phyloP scores from a whole-genome alignment of 2,888 invertebrate species.

The Uropetala carovei region DNA sequence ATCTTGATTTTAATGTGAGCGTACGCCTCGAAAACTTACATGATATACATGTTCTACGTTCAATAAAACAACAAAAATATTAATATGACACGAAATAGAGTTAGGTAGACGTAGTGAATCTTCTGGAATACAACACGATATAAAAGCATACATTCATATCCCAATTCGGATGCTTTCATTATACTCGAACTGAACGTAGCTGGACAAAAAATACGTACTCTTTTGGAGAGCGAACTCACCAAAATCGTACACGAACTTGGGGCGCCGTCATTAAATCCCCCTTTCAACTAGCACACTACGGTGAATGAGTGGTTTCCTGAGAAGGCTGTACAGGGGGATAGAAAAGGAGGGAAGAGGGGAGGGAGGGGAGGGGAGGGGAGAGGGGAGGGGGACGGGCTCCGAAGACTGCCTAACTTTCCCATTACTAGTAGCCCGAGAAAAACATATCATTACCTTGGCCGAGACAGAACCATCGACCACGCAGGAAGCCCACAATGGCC shows the following conservation, averaged over 20 bases:
- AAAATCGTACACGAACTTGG: not conserved
- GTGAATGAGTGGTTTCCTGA: not conserved
- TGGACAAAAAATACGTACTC: too few relatives aligned
- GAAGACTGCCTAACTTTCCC: slow-evolving; percentile 49
- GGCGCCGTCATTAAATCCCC: not conserved
- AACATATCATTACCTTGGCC: slow-evolving; percentile 53
- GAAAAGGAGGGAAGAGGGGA: not conserved
- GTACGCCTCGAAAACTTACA: too few relatives aligned
- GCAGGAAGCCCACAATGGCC: slow-evolving; percentile 45
- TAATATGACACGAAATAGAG: too few relatives aligned
- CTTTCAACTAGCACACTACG: not conserved
- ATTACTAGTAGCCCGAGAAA: slow-evolving; percentile 38
- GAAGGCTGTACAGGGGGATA: not conserved
- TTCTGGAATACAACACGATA: not conserved
- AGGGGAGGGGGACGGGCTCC: not conserved
- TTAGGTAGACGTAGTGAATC: too few relatives aligned
- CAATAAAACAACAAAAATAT: too few relatives aligned
- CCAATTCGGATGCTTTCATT: too few relatives aligned
- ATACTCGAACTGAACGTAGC: too few relatives aligned
- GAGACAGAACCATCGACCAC: slow-evolving; percentile 53
- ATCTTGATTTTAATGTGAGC: too few relatives aligned
- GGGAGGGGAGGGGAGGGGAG: not conserved
- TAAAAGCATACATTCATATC: not conserved
- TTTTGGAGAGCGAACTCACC: not conserved
- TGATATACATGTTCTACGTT: too few relatives aligned